Evolutionary conservation across 2,113 vertebrate genomes (phyloP), one percentile per base, ranked within the genome.

Genomic region (Prietella phreatophila): DNA sequence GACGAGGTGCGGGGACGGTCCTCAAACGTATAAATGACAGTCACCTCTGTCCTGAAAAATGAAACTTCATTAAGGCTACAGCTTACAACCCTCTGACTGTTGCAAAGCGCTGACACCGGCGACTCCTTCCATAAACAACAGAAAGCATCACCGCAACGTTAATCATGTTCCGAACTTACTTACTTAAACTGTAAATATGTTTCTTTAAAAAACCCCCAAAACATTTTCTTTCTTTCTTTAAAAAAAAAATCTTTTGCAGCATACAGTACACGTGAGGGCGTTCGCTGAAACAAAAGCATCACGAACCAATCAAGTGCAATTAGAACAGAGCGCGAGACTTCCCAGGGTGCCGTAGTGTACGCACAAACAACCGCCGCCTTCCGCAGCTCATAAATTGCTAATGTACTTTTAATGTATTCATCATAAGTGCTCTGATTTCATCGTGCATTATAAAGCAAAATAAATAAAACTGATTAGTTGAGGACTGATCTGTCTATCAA

Each of bases 321-420:
- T 87, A 85, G 61, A 85, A 63, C n/a, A 14, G 69, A 80, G 58
- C 73, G 8, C 25, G 78, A 69, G 79, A 61, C 78, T 61, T 78
- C 53, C 87, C 83, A 33, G 63, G 82, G 80, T 36, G 76, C 67
- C 83, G 33, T 27, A 83, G 69, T 53, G 79, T 87, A 85, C 25
- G 81, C 78, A 80, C 69, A 85, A 87, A 87, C 88, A 89, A 82
- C 69, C 79, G 61, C 80, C 55, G 36, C 63, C 89, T 86, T 90
- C 71, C 65, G 56, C 75, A 56, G 55, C 85, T 85, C 90, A 89
- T 85, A 85, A 73, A 90, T 87, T 85, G 88, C 83, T 90, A 89
- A 90, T 90, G 83, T n/a, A 71, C 60, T 86, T 85, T 88, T 90
- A 90, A 90, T 90, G 87, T 87, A 89, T 89, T 89, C 85, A 67